These are phyloP conservation scores for Ramphastos sulfuratus DNA, from an alignment of 2,113 vertebrate species.

Conservation along the genomic window DNA sequence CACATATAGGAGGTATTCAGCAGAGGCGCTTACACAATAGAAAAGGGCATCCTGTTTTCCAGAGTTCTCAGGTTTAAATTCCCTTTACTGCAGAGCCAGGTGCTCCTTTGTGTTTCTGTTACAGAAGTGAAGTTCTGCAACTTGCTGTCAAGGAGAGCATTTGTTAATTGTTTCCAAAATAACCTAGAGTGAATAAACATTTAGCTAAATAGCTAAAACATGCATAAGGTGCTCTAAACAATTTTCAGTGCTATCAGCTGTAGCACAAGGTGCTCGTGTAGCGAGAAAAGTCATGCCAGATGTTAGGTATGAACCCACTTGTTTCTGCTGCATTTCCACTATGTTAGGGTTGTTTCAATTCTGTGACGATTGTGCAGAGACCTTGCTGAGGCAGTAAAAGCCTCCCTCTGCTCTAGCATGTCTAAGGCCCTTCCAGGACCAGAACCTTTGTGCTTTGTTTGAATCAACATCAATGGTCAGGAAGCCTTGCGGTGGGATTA, in stretches of 20 bases:
- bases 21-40: background rate
- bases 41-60: background rate
- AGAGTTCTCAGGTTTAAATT: background rate
- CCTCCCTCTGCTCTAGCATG: background rate
- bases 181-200: slow-evolving; percentile 4
- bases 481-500: background rate
- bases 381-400: background rate
- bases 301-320: background rate
- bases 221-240: background rate
- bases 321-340: background rate
- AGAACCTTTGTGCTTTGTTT: background rate
- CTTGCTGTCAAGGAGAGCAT: background rate
- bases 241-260: slow-evolving; percentile 14
- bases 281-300: background rate
- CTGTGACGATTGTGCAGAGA: background rate
- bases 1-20: background rate
- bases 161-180: slow-evolving; percentile 19
- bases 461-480: background rate
- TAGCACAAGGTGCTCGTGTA: slow-evolving; percentile 11
- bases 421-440: background rate
- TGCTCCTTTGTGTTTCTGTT: background rate
- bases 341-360: background rate
- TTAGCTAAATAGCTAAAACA: slow-evolving; percentile 44
- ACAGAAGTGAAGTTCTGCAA: background rate
- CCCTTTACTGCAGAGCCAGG: background rate